Percentiles rank a stretch among this genome's conserved stretches.
Evolutionary conservation across 2,113 vertebrate species (phyloP).

Genomic region (Prionailurus bengalensis): DNA sequence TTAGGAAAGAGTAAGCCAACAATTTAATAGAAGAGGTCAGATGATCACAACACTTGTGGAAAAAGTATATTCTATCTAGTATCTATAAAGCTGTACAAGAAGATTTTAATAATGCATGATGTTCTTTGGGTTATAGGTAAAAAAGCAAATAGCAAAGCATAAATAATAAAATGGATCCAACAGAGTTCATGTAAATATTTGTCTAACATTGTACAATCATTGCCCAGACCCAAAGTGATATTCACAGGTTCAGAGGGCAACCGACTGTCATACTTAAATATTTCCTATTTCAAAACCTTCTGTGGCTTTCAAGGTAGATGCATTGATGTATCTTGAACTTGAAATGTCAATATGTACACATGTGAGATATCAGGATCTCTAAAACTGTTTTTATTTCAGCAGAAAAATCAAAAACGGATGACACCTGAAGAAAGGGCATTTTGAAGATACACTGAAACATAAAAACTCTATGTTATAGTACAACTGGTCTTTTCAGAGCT

Average conservation of each 20-base stretch:
- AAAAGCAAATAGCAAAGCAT: background rate
- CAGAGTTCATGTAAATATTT: constrained; percentile 3
- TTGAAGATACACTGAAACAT: background rate
- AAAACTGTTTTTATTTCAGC: constrained; percentile 20
- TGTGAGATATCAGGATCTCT: background rate
- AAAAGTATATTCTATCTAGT: background rate
- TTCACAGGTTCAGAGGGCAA: background rate
- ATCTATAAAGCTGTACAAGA: background rate
- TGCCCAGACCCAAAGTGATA: background rate
- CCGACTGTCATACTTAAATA: background rate
- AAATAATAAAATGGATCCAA: background rate
- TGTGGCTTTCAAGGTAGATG: background rate
- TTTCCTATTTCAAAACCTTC: constrained; percentile 1
- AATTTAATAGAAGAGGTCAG: background rate
- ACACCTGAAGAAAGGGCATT: background rate
- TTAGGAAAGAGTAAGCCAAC: background rate
- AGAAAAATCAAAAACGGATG: background rate
- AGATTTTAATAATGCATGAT: constrained; percentile 21
- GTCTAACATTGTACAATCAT: background rate
- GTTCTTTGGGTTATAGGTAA: background rate
- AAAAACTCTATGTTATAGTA: background rate
- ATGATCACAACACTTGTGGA: background rate
- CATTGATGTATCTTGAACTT: background rate
- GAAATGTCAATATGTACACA: background rate
- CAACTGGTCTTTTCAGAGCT: background rate